Evolutionary conservation across 2,888 invertebrate genomes (phyloP).

Genomic region (Caenorhabditis panamensis): DNA sequence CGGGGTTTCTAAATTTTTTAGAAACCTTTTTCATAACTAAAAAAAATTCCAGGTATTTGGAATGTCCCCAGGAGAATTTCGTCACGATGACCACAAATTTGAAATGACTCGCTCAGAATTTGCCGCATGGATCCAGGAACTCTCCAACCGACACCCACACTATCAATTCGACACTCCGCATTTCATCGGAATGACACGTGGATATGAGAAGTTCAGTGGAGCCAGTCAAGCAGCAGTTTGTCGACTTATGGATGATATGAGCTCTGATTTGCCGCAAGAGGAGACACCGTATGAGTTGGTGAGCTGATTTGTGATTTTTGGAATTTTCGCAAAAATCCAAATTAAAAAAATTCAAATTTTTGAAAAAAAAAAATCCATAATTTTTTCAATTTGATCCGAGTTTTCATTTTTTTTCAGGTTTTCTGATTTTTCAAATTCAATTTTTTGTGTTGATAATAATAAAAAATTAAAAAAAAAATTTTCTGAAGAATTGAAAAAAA

Average conservation of each 20-base stretch:
- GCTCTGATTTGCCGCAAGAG: conserved; percentile 21
- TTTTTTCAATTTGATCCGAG: background rate
- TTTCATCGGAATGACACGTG: conserved; percentile 50
- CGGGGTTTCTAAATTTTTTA: background rate
- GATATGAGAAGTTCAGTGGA: conserved; percentile 39
- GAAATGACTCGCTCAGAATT: conserved; percentile 82
- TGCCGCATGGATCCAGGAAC: conserved; percentile 77
- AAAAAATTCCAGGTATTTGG: conserved; percentile 39
- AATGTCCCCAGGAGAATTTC: conserved; percentile 74
- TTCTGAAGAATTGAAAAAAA: no score
- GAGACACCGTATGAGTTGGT: conserved; percentile 30
- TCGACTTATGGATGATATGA: conserved; percentile 14
- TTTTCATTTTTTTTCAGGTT: background rate
- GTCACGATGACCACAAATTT: conserved; percentile 83
- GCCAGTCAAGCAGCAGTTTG: conserved; percentile 54
- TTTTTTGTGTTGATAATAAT: background rate
- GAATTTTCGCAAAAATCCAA: background rate
- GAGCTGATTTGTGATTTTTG: background rate
- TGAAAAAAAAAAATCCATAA: background rate
- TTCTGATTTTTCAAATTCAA: no score
- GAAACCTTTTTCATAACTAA: background rate
- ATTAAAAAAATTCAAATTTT: background rate
- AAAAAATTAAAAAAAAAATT: background rate
- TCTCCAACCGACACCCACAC: conserved; percentile 19
- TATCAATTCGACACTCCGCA: conserved; percentile 40